A percentile compares a stretch with the other conserved stretches of the same genome.
Conservation (phyloP, 2,797 vertebrate genomes). For the Vespertilio murinus region DNA sequence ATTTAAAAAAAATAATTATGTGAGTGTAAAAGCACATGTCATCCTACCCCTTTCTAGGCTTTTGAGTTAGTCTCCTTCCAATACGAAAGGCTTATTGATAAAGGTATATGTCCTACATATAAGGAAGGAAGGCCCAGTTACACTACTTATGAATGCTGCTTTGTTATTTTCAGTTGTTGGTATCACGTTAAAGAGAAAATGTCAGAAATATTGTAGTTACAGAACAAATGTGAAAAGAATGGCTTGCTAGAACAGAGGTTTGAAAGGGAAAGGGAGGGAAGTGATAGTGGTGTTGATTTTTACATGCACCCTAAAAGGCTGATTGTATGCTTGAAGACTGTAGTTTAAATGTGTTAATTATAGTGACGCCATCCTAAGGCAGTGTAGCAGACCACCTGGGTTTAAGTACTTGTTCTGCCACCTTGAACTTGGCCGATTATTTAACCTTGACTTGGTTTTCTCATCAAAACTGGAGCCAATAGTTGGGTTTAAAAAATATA, state of each 20-base stretch:
- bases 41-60: neutral
- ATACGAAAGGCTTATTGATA: neutral
- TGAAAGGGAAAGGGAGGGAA: neutral
- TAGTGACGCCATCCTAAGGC: neutral
- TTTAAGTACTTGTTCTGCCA: conserved; percentile 1
- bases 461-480: neutral
- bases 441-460: neutral
- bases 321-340: neutral
- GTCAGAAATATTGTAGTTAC: neutral
- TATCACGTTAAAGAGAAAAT: neutral
- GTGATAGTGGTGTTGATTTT: neutral
- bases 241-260: neutral
- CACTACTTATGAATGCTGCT: neutral
- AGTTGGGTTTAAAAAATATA: no score
- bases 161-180: neutral
- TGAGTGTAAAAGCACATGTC: neutral
- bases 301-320: neutral
- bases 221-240: conserved; percentile 35
- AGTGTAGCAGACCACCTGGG: neutral
- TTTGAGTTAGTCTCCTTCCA: neutral
- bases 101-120: neutral
- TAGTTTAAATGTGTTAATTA: neutral
- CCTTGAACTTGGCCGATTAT: neutral
- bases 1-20: neutral
- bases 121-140: neutral